Evolutionary conservation across 2,797 vertebrate genomes (phyloP), one percentile per base, ranked within the genome.

Genomic region (Diplodus puntazzo): DNA sequence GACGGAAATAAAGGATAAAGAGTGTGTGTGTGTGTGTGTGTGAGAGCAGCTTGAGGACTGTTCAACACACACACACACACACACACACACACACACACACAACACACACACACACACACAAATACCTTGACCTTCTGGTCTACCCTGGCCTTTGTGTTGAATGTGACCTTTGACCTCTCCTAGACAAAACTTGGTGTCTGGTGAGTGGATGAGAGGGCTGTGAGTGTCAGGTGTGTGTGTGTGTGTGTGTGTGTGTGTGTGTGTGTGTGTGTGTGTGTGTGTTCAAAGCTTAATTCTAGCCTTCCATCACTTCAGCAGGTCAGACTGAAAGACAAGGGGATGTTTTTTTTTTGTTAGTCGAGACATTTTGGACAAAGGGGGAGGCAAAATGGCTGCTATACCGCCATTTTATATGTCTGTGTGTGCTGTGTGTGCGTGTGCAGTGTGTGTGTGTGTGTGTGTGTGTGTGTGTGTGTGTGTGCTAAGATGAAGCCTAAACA

Each of bases 101-200:
- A 45, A 74, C 58, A 82, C 45, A 74, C 71, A 71, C 66, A 60
- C 73, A 75, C 59, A 77, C 65, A 60, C 65, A 62, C 65, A 75
- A 48, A 76, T 70, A 57, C 71, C 52, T 71, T 69, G 73, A 85
- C 81, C 82, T 68, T 52, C 77, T 54, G 64, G 11, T 69, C 68
- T 73, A 55, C 14, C 4, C 30, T 59, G 34, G 1, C 69, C 75
- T 85, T 89, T 88, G 70, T 79, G 64, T 39, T 52, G 52, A 16
- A 61, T 14, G 9, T 82, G 79, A 92, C 84, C 83, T 87, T 73
- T 91, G 71, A 92, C 89, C 80, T 79, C 46, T 74, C 69, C 65
- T 42, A 27, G 77, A 89, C 72, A 82, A 69, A 82, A 86, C 25
- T 50, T 59, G 46, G 74, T 18, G 69, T 80, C 25, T 80, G 59